These are phyloP conservation scores for Drosophila tripunctata DNA, from an alignment of 2,888 invertebrate genomes.

Conservation along the genomic window DNA sequence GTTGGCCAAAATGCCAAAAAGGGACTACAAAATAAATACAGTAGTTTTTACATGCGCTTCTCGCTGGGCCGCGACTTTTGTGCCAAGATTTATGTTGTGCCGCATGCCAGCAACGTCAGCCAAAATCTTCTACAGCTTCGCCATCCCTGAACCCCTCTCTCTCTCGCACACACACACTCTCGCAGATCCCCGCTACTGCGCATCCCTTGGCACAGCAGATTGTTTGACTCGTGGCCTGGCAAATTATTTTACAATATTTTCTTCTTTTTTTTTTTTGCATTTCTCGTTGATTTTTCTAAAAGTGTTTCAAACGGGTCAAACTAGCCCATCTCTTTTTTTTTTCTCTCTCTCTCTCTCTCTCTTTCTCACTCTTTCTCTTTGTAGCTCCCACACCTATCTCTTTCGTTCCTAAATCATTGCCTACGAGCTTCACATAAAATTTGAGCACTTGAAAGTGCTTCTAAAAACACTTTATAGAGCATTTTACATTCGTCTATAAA, in stretches of 20 bases:
- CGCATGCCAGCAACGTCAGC: slow-evolving; percentile 60
- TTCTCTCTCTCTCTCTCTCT: background rate
- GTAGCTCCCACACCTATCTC: background rate
- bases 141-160: background rate
- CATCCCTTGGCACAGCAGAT: slow-evolving; percentile 8
- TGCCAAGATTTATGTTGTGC: slow-evolving; percentile 76
- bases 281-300: slow-evolving; percentile 46
- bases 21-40: slow-evolving; percentile 10
- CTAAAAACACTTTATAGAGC: background rate
- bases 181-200: background rate
- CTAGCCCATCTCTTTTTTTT: background rate
- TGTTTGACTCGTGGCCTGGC: slow-evolving; percentile 67
- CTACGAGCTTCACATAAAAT: slow-evolving; percentile 7
- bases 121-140: slow-evolving; percentile 31
- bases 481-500: background rate
- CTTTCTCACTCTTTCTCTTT: background rate
- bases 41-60: slow-evolving; percentile 36
- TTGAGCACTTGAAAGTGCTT: background rate
- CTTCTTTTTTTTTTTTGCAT: slow-evolving; percentile 8
- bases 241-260: slow-evolving; percentile 65
- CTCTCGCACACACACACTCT: background rate
- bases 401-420: slow-evolving; percentile 2
- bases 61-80: slow-evolving; percentile 38
- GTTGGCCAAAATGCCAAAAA: slow-evolving; percentile 7
- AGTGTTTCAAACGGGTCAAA: slow-evolving; percentile 32